These are phyloP conservation scores for Lasioglossum oenotherae DNA, from an alignment of 2,888 invertebrate genomes.

Conservation along the genomic window DNA sequence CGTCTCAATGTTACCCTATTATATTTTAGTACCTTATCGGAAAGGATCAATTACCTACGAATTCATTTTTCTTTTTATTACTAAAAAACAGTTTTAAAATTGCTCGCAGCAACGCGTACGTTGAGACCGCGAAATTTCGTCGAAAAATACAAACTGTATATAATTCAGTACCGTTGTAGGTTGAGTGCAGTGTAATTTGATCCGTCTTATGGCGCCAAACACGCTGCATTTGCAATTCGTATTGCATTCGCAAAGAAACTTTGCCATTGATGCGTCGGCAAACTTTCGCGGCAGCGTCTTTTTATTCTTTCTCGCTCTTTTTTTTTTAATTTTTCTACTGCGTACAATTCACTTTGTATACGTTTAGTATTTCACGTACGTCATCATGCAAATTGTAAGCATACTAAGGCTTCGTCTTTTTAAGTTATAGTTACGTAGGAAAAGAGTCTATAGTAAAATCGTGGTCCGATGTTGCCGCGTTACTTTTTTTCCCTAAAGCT, in stretches of 20 bases:
- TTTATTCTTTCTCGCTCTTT: neutral
- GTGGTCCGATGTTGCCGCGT: slow-evolving; percentile 54
- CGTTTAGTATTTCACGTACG: slow-evolving; percentile 25
- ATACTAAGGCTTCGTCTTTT: slow-evolving; percentile 26
- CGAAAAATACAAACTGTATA: slow-evolving; percentile 67
- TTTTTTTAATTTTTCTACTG: slow-evolving; percentile 33
- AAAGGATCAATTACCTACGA: slow-evolving; percentile 44
- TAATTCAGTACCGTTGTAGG: slow-evolving; percentile 57
- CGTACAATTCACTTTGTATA: slow-evolving; percentile 45
- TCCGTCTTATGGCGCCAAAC: slow-evolving; percentile 39
- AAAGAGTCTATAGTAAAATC: slow-evolving; percentile 62
- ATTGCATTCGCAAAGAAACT: slow-evolving; percentile 27
- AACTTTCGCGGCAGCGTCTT: slow-evolving; percentile 16
- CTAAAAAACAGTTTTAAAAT: slow-evolving; percentile 52
- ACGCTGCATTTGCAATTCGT: slow-evolving; percentile 25
- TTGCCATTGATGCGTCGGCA: neutral
- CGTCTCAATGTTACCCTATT: slow-evolving; percentile 50
- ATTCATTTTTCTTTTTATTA: slow-evolving; percentile 29
- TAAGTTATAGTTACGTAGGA: slow-evolving; percentile 59
- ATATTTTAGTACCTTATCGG: slow-evolving; percentile 47
- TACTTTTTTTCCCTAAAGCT: slow-evolving; percentile 22
- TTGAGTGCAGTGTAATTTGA: slow-evolving; percentile 59
- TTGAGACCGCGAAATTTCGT: slow-evolving; percentile 40
- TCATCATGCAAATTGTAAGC: slow-evolving; percentile 33
- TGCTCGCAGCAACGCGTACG: slow-evolving; percentile 27